Percentiles rank a stretch among this genome's conserved stretches.
Evolutionary conservation across 2,797 vertebrate genomes (phyloP).

Genomic region (Darevskia mixta): DNA sequence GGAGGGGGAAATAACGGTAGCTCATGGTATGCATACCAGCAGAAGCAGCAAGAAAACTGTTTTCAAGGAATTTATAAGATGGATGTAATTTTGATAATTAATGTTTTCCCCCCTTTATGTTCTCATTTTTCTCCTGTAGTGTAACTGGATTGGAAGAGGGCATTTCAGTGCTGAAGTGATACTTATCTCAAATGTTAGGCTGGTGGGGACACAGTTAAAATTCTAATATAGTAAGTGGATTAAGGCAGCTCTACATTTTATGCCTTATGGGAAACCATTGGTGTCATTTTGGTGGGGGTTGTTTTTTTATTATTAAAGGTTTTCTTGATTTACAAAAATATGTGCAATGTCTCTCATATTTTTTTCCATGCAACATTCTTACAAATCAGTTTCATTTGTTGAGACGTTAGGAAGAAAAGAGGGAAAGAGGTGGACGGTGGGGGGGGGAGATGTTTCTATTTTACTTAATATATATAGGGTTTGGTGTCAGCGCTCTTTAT

Average conservation of each 20-base stretch:
- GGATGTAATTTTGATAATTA: neutral
- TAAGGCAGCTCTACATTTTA: neutral
- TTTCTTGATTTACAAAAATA: too few species aligned
- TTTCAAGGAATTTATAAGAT: neutral
- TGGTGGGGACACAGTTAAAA: neutral
- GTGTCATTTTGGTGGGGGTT: neutral
- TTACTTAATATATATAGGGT: too few species aligned
- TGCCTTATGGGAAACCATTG: neutral
- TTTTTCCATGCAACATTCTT: too few species aligned
- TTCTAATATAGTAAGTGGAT: neutral
- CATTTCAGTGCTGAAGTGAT: neutral
- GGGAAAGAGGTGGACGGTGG: too few species aligned
- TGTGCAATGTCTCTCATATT: too few species aligned
- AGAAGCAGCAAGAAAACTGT: constrained; percentile 64
- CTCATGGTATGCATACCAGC: constrained; percentile 64
- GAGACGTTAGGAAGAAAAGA: too few species aligned
- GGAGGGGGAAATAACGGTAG: constrained; percentile 30
- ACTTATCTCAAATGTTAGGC: neutral
- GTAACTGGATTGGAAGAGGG: neutral
- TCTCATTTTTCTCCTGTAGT: neutral
- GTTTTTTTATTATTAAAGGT: too few species aligned
- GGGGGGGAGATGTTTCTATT: too few species aligned
- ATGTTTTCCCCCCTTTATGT: neutral
- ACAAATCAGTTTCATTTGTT: too few species aligned
- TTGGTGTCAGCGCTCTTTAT: too few species aligned